Percentiles rank a stretch among this genome's conserved stretches.
These are phyloP conservation scores for Gorsachius goisagi DNA, from an alignment of 2,113 vertebrate genomes.

Conservation along the genomic window DNA sequence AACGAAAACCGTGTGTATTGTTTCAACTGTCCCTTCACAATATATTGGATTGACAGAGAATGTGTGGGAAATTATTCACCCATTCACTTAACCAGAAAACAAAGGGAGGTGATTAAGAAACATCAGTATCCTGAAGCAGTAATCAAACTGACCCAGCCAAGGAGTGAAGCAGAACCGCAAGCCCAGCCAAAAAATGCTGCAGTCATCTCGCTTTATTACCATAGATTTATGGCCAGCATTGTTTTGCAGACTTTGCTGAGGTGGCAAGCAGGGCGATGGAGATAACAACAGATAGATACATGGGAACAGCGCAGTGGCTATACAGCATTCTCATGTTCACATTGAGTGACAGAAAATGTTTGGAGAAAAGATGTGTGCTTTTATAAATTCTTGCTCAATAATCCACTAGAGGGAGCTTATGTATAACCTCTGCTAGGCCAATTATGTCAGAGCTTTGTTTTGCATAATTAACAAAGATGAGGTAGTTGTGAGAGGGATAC, in stretches of 20 bases:
- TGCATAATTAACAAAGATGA: slow-evolving; percentile 8
- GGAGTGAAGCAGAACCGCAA: not conserved
- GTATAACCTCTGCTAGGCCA: slow-evolving; percentile 42
- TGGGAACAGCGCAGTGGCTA: not conserved
- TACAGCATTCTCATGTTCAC: not conserved
- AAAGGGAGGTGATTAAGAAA: slow-evolving; percentile 55
- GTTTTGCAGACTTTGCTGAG: not conserved
- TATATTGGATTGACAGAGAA: not conserved
- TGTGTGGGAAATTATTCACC: not conserved
- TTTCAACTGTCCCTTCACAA: not conserved
- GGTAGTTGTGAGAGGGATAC: not conserved
- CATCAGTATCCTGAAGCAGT: slow-evolving; percentile 47
- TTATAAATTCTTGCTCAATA: not conserved
- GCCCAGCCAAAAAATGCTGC: not conserved
- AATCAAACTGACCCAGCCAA: slow-evolving; percentile 28
- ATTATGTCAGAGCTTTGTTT: not conserved
- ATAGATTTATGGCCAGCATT: not conserved
- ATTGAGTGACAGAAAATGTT: not conserved
- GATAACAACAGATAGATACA: not conserved
- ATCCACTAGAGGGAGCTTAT: slow-evolving; percentile 64
- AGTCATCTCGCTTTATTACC: not conserved
- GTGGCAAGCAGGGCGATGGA: not conserved
- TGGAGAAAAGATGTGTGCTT: not conserved
- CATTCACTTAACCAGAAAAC: slow-evolving; percentile 51
- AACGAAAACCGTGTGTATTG: not conserved